Percentiles rank a stretch among this genome's conserved stretches.
Evolutionary conservation across 2,113 vertebrate genomes (phyloP).

Genomic region (Erpornis zantholeuca): DNA sequence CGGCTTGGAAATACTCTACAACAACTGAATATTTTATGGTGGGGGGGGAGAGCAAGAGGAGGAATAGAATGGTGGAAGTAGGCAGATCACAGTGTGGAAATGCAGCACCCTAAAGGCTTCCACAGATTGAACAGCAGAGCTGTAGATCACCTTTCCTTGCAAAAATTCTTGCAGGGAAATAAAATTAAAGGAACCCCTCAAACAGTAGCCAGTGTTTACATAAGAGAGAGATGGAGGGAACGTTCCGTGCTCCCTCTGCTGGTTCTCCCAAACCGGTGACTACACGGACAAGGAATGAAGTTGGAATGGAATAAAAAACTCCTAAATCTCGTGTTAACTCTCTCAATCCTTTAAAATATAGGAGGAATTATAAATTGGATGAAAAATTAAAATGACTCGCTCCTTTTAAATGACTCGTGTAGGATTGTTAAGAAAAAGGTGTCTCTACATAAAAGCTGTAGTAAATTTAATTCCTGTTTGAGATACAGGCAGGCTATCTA

Average conservation of each 20-base stretch:
- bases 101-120: background rate
- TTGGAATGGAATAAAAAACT: background rate
- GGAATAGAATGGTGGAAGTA: background rate
- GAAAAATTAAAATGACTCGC: rapidly evolving
- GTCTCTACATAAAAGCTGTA: background rate
- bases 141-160: background rate
- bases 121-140: background rate
- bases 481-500: background rate
- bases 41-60: background rate
- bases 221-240: background rate
- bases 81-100: background rate
- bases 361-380: background rate
- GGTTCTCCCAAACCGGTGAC: background rate
- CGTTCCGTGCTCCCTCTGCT: constrained; percentile 44
- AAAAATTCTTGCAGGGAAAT: background rate
- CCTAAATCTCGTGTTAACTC: background rate
- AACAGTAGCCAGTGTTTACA: constrained; percentile 2
- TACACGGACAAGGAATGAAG: background rate
- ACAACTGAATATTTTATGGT: background rate
- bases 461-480: background rate
- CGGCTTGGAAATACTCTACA: background rate
- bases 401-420: background rate
- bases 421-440: background rate
- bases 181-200: background rate
- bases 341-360: background rate